A percentile compares a stretch with the other conserved stretches of the same genome.
phyloP scores from a whole-genome alignment of 2,797 vertebrate genomes.

The Hypotaenidia philippensis region DNA sequence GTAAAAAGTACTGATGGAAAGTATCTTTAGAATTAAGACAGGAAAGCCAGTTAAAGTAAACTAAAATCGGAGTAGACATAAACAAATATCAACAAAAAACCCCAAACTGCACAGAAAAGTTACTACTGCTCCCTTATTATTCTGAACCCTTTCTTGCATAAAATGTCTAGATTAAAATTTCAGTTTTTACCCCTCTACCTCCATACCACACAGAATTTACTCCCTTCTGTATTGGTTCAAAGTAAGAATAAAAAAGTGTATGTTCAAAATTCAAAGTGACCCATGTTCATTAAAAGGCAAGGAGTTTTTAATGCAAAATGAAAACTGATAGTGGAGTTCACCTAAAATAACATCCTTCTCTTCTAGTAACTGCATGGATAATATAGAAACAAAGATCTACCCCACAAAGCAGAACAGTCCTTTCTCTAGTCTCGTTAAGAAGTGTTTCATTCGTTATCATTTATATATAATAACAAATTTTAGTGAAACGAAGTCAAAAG shows the following conservation, averaged over 20 bases:
- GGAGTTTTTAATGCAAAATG: background rate
- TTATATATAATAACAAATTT: background rate
- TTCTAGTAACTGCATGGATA: background rate
- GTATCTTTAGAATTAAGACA: background rate
- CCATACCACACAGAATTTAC: background rate
- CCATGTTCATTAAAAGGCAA: background rate
- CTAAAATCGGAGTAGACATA: background rate
- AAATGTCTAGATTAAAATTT: background rate
- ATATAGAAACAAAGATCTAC: background rate
- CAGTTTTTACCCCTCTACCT: background rate
- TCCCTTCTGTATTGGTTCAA: background rate
- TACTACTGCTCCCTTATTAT: background rate
- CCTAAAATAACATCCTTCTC: background rate
- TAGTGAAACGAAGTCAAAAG: background rate
- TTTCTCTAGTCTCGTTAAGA: background rate
- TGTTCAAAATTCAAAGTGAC: background rate
- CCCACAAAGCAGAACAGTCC: background rate
- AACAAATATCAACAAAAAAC: background rate
- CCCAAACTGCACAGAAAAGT: background rate
- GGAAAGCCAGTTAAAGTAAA: background rate
- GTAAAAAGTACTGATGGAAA: background rate
- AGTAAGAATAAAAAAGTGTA: background rate
- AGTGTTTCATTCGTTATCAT: background rate
- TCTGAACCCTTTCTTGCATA: background rate
- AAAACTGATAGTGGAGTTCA: background rate